Evolutionary conservation across 2,113 vertebrate genomes (phyloP).

Genomic region (Picathartes gymnocephalus): DNA sequence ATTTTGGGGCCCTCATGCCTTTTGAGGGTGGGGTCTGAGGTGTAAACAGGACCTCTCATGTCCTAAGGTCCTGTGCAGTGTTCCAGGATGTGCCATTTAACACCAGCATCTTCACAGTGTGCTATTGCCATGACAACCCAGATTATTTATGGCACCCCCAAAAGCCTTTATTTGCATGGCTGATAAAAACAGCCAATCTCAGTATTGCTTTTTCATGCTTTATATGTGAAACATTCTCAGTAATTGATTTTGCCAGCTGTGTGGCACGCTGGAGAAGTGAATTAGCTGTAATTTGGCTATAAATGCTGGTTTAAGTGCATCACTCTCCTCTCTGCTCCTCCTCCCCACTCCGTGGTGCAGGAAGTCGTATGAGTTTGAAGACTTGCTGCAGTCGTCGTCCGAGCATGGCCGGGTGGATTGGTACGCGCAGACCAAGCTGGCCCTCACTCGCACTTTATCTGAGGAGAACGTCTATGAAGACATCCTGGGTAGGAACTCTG

Average conservation of each 20-base stretch:
- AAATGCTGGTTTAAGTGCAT: neutral
- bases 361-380: constrained; percentile 97
- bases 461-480: constrained; percentile 98
- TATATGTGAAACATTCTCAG: neutral
- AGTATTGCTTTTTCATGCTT: neutral
- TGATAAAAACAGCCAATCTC: neutral
- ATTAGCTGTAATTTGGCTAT: neutral
- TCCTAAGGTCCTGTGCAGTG: neutral
- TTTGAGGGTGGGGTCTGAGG: accelerated
- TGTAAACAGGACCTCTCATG: neutral
- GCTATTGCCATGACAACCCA: neutral
- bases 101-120: neutral
- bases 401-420: constrained; percentile 86
- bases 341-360: constrained; percentile 58
- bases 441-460: constrained; percentile 93
- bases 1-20: neutral
- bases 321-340: neutral
- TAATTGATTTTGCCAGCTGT: neutral
- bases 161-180: neutral
- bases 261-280: neutral
- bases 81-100: neutral
- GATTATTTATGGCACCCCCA: neutral
- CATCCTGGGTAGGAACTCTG: constrained; percentile 85
- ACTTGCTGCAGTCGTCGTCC: constrained; percentile 84
- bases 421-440: constrained; percentile 90